Base-by-base conservation (phyloP, 2,888 invertebrate species). In the Latrodectus elegans region DNA sequence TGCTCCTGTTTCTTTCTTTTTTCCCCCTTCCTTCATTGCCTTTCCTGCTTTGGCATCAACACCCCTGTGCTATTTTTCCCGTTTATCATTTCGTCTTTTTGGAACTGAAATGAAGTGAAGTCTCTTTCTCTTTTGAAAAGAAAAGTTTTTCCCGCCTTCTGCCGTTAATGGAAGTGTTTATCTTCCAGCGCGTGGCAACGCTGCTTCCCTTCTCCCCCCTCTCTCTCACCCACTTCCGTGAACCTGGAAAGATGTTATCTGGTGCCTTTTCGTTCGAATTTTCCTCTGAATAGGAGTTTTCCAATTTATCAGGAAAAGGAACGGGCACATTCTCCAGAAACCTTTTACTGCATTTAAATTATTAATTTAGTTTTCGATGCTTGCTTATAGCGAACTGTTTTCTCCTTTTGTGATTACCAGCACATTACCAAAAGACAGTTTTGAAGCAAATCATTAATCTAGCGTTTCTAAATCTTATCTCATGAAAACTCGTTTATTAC, bases 91-190 rank as follows among this genome's bases (percentile, higher is more conserved):
- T 60, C 60, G 60, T 60, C 60, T 60, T 60, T 60, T 38, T n/a
- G n/a, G 60, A 60, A 60, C 10, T 60, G 60, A 60, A 60, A 60
- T 60, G 60, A 60, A 60, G 60, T 15, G 60, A 60, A n/a, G 60
- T 4, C 60, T n/a, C 38, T 38, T 6, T 38, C 38, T 38, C 14
- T n/a, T 60, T 60, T 60, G 60, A 60, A 60, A 60, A 60, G 60
- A 60, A 60, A 60, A 60, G 60, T 60, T 60, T 60, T 60, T 60
- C 60, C 60, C 60, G 60, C 60, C 60, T 60, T 60, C 60, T 60
- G 60, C 60, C 60, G 60, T 60, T 60, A 60, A 60, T 60, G 60
- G 60, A 60, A 60, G 60, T 60, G 60, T 60, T 60, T 60, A 60
- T 60, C 60, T 60, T 60, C 60, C n/a, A 60, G 60, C 60, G 60